Percentiles rank a stretch among this genome's conserved stretches.
Evolutionary conservation across 2,113 vertebrate species (phyloP).

Genomic region (Podarcis cretensis): DNA sequence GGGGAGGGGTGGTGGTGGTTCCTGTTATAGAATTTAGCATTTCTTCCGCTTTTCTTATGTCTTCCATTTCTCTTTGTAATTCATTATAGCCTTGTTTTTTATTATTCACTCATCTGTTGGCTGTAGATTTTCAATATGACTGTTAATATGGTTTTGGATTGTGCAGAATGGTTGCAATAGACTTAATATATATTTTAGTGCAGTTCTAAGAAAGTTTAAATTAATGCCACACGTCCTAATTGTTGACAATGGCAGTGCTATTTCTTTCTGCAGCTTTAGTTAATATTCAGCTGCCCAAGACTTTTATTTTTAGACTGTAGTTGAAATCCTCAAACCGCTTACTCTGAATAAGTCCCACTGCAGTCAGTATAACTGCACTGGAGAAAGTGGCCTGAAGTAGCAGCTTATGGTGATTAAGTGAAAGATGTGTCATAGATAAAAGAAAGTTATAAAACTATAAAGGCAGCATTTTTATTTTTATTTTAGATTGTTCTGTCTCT

Average conservation of each 20-base stretch:
- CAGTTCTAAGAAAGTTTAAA: neutral
- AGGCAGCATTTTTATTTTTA: neutral
- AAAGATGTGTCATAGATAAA: neutral
- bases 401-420: neutral
- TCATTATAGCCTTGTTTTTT: neutral
- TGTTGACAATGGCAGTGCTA: neutral
- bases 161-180: neutral
- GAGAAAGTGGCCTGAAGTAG: neutral
- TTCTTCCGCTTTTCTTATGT: neutral
- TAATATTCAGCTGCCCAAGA: neutral
- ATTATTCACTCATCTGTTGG: neutral
- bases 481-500: neutral
- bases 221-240: neutral
- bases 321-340: constrained; percentile 14
- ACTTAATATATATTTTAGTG: neutral
- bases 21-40: neutral
- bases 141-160: neutral
- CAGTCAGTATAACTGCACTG: neutral
- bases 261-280: neutral
- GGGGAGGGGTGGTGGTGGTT: neutral
- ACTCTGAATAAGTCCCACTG: neutral
- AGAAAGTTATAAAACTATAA: constrained; percentile 18
- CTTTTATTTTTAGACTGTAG: constrained; percentile 18
- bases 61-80: neutral
- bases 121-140: neutral